Conservation (phyloP, 2,113 vertebrate genomes). For the Hippocampus zosterae region DNA sequence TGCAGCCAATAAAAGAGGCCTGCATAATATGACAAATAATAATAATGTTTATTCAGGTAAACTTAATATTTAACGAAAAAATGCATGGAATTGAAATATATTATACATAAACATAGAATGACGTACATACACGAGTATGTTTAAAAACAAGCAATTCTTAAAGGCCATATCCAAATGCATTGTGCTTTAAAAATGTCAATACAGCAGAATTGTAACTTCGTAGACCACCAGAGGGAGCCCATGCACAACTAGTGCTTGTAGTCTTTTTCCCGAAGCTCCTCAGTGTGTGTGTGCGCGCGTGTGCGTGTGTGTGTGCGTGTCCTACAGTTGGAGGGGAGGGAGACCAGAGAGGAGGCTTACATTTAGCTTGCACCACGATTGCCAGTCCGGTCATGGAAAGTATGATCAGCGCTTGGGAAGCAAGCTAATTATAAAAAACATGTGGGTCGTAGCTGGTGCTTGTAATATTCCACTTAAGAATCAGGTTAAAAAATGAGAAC, state of each 20-base stretch:
- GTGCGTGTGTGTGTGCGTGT: not conserved
- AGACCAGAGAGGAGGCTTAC: not conserved
- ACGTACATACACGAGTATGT: no score
- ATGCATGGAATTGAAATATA: no score
- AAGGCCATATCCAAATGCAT: no score
- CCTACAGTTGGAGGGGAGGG: not conserved
- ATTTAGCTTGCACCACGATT: not conserved
- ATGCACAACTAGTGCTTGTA: not conserved
- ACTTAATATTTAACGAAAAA: no score
- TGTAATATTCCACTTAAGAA: not conserved
- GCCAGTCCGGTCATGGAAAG: not conserved
- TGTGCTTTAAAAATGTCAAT: not conserved
- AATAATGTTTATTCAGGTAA: no score
- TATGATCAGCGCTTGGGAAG: not conserved
- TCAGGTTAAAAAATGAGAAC: slow-evolving; percentile 1
- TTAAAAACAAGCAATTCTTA: no score
- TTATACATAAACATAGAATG: no score
- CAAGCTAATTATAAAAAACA: slow-evolving; percentile 2
- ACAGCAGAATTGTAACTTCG: not conserved
- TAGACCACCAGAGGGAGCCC: not conserved
- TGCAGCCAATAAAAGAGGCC: no score
- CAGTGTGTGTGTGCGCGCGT: not conserved
- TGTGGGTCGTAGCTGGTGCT: not conserved
- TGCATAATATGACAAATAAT: no score
- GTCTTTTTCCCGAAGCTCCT: not conserved